phyloP scores from a whole-genome alignment of 2,888 invertebrate genomes.

The Oligia fasciuncula region DNA sequence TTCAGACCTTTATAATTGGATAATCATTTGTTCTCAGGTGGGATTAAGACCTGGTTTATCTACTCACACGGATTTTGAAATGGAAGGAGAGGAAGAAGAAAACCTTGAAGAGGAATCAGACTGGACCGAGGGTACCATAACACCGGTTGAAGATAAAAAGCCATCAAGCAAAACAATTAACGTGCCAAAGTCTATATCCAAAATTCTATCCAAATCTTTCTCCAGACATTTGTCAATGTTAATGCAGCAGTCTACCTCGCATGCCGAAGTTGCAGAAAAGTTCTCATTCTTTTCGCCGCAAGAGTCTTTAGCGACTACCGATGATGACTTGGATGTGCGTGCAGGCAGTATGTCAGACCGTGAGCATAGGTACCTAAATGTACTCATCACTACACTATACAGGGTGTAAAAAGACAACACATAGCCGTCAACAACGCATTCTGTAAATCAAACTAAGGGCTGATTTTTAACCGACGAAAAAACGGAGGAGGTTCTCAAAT shows the following conservation, averaged over 20 bases:
- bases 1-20: neutral
- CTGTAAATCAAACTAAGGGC: too few species aligned
- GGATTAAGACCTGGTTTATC: constrained; percentile 67
- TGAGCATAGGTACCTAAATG: constrained; percentile 6
- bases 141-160: constrained; percentile 42
- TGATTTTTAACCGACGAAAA: too few species aligned
- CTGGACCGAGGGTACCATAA: constrained; percentile 73
- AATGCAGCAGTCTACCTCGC: constrained; percentile 64
- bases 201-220: constrained; percentile 70
- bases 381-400: neutral
- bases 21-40: constrained; percentile 47
- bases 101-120: constrained; percentile 72
- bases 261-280: neutral
- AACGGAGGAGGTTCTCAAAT: too few species aligned
- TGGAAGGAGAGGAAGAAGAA: constrained; percentile 62
- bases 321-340: constrained; percentile 80
- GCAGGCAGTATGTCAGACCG: constrained; percentile 27
- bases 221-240: constrained; percentile 72
- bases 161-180: constrained; percentile 66
- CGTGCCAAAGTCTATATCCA: constrained; percentile 62
- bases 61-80: constrained; percentile 67
- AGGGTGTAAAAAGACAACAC: too few species aligned
- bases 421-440: too few species aligned
- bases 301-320: constrained; percentile 59
- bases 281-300: constrained; percentile 37